Conservation (phyloP, 1,140 invertebrate genomes). For the Drosophila athabasca region DNA sequence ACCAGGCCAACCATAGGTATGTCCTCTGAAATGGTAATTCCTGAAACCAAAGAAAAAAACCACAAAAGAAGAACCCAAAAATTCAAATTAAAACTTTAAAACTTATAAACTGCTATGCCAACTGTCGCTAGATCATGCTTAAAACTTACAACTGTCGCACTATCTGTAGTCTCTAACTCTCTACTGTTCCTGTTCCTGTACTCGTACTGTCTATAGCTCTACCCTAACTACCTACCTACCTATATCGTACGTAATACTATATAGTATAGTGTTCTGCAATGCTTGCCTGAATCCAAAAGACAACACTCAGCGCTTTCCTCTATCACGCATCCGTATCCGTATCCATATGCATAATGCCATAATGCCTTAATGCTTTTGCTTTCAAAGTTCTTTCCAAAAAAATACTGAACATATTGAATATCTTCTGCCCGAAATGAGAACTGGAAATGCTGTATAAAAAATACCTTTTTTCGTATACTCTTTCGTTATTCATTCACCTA, state of each 20-base stretch:
- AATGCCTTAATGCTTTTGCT: conserved; percentile 46
- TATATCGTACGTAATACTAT: not conserved
- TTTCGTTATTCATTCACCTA: conserved; percentile 55
- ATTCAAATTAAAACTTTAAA: conserved; percentile 35
- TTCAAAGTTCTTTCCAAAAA: conserved; percentile 36
- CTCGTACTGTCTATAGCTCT: conserved; percentile 8
- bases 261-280: conserved; percentile 22
- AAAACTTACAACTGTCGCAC: conserved; percentile 72
- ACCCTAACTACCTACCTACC: not conserved
- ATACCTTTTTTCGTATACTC: conserved; percentile 38
- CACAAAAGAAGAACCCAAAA: conserved; percentile 33
- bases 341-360: conserved; percentile 29
- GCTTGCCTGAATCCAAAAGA: conserved; percentile 50
- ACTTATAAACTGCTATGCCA: conserved; percentile 65
- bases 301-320: conserved; percentile 22
- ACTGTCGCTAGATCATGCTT: conserved; percentile 78
- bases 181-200: conserved; percentile 13
- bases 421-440: conserved; percentile 1
- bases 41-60: conserved; percentile 17
- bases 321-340: not conserved
- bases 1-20: conserved; percentile 67
- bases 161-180: conserved; percentile 58
- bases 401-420: conserved; percentile 11
- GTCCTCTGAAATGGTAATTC: not conserved
- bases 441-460: conserved; percentile 55